Evolutionary conservation across 1,140 invertebrate genomes (phyloP), one percentile per base, ranked within the genome.

Genomic region (Leptestheria dahalacensis): DNA sequence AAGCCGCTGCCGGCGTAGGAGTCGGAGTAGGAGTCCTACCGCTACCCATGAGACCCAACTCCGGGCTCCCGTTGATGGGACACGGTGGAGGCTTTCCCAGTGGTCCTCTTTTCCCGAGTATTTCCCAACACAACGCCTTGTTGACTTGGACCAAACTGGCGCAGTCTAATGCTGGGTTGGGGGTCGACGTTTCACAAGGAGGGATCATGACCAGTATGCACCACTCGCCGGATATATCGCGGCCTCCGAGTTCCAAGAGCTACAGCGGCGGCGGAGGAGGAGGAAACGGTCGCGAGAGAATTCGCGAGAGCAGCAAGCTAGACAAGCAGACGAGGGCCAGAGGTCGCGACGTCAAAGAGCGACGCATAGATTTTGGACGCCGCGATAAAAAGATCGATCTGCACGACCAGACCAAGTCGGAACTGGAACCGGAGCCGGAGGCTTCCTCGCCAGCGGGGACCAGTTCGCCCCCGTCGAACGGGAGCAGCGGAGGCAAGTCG

Each of bases 401-500:
- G 23, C 11, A 23, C 48, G 24, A 50, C 25, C 57, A 52, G 46
- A 21, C 33, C 6, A 41, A 41, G 15, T 20, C 26, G 53, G 24
- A 56, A 56, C 26, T 29, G 28, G 53, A 56, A 24, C 41, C 53
- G 21, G 41, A 56, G 33, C 28, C 28, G 41, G 26, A 20, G 23
- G 23, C 26, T 12, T 20, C 53, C 23, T 10, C 57, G 2, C 61
- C 61, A n/a, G 48, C 55, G 9, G 55, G 26, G 9, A 62, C 57
- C 29, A 57, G 72, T 6, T 77, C 75, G 6, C 75, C 76, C 3
- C 75, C 76, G 26, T 74, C 73, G 2, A 69, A 66, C 15, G 26
- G 65, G 64, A 50, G 51, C 29, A 51, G 52, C 33, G 47, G 54
- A n/a, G 55, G 54, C 15, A 61, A 61, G 48, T 58, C 62, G 53